Conservation (phyloP, 2,797 vertebrate species). For the Loris lydekkerianus region DNA sequence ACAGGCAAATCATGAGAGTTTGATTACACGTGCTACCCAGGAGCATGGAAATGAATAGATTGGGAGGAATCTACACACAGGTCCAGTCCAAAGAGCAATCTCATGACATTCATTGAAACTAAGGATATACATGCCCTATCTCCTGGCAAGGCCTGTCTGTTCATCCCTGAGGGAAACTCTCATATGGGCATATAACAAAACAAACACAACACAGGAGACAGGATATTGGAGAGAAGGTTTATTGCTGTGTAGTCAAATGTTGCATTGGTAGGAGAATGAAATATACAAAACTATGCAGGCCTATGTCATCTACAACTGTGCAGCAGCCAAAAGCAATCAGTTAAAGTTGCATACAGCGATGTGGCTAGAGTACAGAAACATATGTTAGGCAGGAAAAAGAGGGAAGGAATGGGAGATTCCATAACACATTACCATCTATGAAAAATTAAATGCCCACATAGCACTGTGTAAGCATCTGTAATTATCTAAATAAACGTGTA, state of each 20-base stretch:
- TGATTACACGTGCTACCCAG: neutral
- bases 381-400: neutral
- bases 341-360: neutral
- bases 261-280: neutral
- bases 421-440: neutral
- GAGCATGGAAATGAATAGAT: neutral
- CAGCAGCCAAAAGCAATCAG: neutral
- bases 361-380: neutral
- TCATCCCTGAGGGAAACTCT: neutral
- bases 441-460: neutral
- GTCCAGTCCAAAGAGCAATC: neutral
- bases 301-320: neutral
- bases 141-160: neutral
- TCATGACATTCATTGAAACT: neutral
- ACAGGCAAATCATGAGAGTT: neutral
- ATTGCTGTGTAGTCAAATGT: neutral
- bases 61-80: neutral
- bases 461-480: neutral
- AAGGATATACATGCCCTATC: neutral
- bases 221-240: neutral
- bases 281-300: neutral
- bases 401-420: neutral
- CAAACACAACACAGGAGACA: neutral
- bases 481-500: constrained; percentile 9
- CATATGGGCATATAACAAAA: neutral